Evolutionary conservation across 2,888 invertebrate species (phyloP), one percentile per base, ranked within the genome.

Genomic region (Rhorus exstirpatorius): DNA sequence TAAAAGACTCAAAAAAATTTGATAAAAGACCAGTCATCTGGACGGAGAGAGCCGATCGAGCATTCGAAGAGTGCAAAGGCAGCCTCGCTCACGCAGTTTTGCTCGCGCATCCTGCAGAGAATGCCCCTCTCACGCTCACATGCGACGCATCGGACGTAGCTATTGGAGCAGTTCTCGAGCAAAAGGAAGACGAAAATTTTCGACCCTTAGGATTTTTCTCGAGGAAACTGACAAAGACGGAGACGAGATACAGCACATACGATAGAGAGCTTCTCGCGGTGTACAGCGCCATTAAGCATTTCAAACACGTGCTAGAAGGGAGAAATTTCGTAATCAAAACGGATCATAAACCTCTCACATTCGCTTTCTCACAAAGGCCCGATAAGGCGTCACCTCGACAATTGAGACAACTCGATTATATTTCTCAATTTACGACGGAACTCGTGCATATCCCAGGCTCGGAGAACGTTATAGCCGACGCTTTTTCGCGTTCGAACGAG

Each of bases 61-160:
- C 81, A 1, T 85, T 85, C 14, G 74, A 70, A 12, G 41, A 41
- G 4, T 49, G 49, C 17, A 84, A 83, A 14, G 14, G 38, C 2
- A 58, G 41, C 12, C 53, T 84, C 8, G 72, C 82, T 0, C 17
- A 51, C 3, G 68, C 76, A 1, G 24, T 79, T 0, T 70, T 84
- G 0, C 71, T 87, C 0, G 79, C 71, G 0, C 84, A 85, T 19
- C 87, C 86, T 4, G 19, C 10, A 1, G 19, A 24, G 7, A 60
- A 65, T 14, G 72, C 79, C 0, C 49, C 41, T 35, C 41, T 83
- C 0, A 17, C 53, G 6, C 49, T 86, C 2, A 44, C 74, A 0
- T 67, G 70, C 4, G 88, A 88, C 35, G 86, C 88, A 0, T 89
- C 89, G 0, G 86, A 88, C 24, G 19, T 72, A 0, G 86, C 63